Base-by-base conservation (phyloP, 2,888 invertebrate genomes). In the Eupithecia subfuscata region DNA sequence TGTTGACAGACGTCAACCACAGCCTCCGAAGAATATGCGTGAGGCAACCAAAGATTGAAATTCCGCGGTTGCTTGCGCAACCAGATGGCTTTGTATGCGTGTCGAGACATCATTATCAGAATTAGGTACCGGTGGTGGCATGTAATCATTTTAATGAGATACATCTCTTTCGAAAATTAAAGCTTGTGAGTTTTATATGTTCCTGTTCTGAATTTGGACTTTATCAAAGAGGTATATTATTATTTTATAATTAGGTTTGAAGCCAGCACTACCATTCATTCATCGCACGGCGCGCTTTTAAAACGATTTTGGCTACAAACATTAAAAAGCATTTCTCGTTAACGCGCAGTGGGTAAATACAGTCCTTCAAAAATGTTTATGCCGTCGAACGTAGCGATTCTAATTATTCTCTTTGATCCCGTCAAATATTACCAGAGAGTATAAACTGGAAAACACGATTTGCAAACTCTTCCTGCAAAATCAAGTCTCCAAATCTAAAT, bases 11-110 rank as follows among this genome's bases (percentile, higher is more conserved):
- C 37, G 40, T 22, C 68, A 68, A 69, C 76, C 74, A 74, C 77
- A 74, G 69, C 71, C 74, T 74, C 71, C 63, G 69, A 70, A 60
- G 74, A 71, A 74, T 71, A 69, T 48, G 65, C 52, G 65, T 67
- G 74, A 71, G 65, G 77, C 74, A 77, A 76, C 37, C 71, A 45
- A 72, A 71, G 77, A 77, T 77, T 77, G 77, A 77, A 75, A 77
- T 75, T 73, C 77, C 70, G 77, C 73, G 77, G 77, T 75, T 37
- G 63, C 22, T 77, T 77, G 11, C 73, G 56, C 69, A 77, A 77
- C 69, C 52, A 56, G 52, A 40, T 56, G 7, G 69, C 75, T 78
- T 78, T 78, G 79, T 78, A 77, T 75, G 75, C 75, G 74, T 76
- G 73, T 63, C 67, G 71, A 68, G 48, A 48, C 56, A 34, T 73